Percentiles rank a stretch among this genome's conserved stretches.
phyloP scores from a whole-genome alignment of 2,797 vertebrate genomes.

The Acropternis orthonyx region DNA sequence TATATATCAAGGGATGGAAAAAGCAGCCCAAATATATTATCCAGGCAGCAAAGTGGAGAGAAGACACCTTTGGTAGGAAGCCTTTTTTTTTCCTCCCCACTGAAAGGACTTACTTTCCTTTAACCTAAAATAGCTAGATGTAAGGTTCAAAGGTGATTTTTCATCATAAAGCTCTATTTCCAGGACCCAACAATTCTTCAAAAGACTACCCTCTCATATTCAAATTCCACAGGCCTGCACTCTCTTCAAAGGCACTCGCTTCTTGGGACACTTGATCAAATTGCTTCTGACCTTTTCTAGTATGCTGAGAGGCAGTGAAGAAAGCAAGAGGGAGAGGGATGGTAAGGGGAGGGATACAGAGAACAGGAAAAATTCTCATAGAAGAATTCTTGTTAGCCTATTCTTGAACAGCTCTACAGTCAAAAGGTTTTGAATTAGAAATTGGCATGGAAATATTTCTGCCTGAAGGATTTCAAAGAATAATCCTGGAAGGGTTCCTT shows the following conservation, averaged over 20 bases:
- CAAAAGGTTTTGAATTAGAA: slow-evolving; percentile 49
- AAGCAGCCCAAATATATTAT: neutral
- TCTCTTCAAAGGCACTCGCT: neutral
- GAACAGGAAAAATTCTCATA: slow-evolving; percentile 28
- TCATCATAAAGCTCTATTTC: slow-evolving; percentile 15
- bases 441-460: slow-evolving; percentile 53
- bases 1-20: neutral
- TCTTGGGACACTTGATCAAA: slow-evolving; percentile 37
- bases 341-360: neutral
- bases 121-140: neutral
- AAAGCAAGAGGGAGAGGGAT: neutral
- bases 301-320: neutral
- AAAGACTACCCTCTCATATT: slow-evolving; percentile 35
- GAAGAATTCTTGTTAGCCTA: slow-evolving; percentile 28
- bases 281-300: slow-evolving; percentile 39
- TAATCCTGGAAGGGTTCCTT: slow-evolving; percentile 55
- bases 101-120: neutral
- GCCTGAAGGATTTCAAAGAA: slow-evolving; percentile 62
- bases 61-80: neutral
- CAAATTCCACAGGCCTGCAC: slow-evolving; percentile 1
- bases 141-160: slow-evolving; percentile 32
- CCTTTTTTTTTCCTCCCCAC: neutral
- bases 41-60: neutral
- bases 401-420: slow-evolving; percentile 17
- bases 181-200: neutral